Evolutionary conservation across 2,113 vertebrate species (phyloP).

Genomic region (Maccullochella peelii): DNA sequence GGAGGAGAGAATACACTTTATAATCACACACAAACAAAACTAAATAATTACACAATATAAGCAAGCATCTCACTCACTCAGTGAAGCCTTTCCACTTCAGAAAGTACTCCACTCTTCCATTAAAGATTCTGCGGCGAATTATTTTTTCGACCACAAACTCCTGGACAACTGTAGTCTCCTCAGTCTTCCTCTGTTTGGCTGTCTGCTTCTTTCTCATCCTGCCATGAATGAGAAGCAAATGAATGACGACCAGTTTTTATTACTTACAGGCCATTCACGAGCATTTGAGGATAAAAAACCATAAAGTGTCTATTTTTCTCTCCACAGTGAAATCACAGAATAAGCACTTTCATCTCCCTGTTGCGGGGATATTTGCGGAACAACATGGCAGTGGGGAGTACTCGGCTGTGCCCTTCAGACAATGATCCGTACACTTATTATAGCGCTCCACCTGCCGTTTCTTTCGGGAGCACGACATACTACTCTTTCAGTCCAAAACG

Average conservation of each 20-base stretch:
- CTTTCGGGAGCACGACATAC: slow-evolving; percentile 2
- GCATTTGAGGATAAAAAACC: background rate
- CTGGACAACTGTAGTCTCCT: slow-evolving; percentile 92
- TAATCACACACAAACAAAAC: no score
- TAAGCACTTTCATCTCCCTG: background rate
- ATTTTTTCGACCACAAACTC: slow-evolving; percentile 99
- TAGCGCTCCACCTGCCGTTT: slow-evolving; percentile 76
- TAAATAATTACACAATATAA: background rate
- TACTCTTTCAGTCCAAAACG: slow-evolving; percentile 1
- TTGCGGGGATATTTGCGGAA: background rate
- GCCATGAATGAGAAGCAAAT: slow-evolving; percentile 68
- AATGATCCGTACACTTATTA: slow-evolving; percentile 34
- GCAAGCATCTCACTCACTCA: slow-evolving; percentile 87
- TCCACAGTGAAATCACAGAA: background rate
- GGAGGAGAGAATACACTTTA: background rate
- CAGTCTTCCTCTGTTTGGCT: slow-evolving; percentile 96
- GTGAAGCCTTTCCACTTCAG: slow-evolving; percentile 99
- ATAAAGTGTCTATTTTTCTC: background rate
- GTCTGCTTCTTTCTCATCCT: slow-evolving; percentile 99
- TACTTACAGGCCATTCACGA: background rate
- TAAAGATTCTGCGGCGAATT: slow-evolving; percentile 90
- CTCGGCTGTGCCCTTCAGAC: slow-evolving; percentile 51
- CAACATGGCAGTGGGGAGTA: slow-evolving; percentile 43
- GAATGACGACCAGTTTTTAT: background rate
- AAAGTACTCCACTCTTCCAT: slow-evolving; percentile 97